These are phyloP conservation scores for Xiphydria camelus DNA, from an alignment of 2,888 invertebrate species.

Conservation along the genomic window DNA sequence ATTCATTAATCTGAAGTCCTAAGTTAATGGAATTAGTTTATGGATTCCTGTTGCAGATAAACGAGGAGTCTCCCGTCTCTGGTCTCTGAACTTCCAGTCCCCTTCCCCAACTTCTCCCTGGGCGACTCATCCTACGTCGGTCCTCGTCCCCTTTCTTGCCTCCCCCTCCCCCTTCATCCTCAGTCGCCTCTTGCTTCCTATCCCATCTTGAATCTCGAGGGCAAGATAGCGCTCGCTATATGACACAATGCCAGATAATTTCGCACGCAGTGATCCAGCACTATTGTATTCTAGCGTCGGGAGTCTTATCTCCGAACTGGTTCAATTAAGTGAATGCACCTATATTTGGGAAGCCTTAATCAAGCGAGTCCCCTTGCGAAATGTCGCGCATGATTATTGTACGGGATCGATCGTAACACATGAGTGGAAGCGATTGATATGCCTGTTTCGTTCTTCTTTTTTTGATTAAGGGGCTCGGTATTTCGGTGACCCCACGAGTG, in stretches of 20 bases:
- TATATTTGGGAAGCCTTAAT: slow-evolving; percentile 4
- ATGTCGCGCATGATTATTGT: too few relatives aligned
- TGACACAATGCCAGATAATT: slow-evolving; percentile 32
- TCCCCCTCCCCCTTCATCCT: background rate
- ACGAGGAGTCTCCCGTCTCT: slow-evolving; percentile 16
- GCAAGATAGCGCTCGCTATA: slow-evolving; percentile 19
- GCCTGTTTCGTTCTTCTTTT: too few relatives aligned
- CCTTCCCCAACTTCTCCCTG: background rate
- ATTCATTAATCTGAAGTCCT: slow-evolving; percentile 32
- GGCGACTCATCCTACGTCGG: slow-evolving; percentile 4
- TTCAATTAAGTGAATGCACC: slow-evolving; percentile 15
- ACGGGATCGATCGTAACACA: too few relatives aligned
- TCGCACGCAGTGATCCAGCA: slow-evolving; percentile 23
- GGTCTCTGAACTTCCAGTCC: slow-evolving; percentile 5
- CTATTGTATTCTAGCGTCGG: slow-evolving; percentile 22
- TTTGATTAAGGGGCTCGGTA: too few relatives aligned
- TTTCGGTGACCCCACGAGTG: too few relatives aligned
- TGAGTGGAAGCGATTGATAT: too few relatives aligned
- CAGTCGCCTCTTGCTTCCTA: background rate
- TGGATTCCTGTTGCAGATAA: slow-evolving; percentile 31
- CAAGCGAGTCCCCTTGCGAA: too few relatives aligned
- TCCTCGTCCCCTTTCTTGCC: background rate
- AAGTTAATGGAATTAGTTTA: slow-evolving; percentile 42
- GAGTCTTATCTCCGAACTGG: too few relatives aligned
- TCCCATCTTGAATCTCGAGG: slow-evolving; percentile 19